Conservation (phyloP, 1,140 invertebrate genomes). For the Formica exsecta region DNA sequence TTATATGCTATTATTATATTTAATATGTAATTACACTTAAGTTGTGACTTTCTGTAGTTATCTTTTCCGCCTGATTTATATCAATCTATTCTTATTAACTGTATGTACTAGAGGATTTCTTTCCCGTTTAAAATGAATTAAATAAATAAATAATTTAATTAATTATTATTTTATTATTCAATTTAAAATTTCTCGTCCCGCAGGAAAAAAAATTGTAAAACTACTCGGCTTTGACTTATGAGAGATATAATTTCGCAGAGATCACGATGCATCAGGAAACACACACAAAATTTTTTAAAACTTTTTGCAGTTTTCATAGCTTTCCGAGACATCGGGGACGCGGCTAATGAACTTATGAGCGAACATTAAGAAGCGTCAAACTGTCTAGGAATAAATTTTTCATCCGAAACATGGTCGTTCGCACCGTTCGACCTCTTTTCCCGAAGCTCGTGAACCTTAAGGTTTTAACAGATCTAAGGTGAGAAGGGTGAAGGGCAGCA, state of each 20-base stretch:
- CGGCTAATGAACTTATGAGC: conserved; percentile 45
- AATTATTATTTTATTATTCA: not conserved
- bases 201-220: not conserved
- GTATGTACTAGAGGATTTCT: too few relatives aligned
- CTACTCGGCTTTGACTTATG: not conserved
- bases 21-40: too few relatives aligned
- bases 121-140: too few relatives aligned
- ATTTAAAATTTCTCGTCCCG: too few relatives aligned
- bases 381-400: conserved; percentile 61
- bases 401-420: conserved; percentile 40
- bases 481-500: conserved; percentile 8
- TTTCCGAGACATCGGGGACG: not conserved
- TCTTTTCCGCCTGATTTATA: too few relatives aligned
- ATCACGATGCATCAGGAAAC: not conserved
- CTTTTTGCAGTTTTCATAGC: not conserved
- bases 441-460: conserved; percentile 47
- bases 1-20: not conserved
- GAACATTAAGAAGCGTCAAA: conserved; percentile 20
- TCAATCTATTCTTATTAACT: too few relatives aligned
- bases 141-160: too few relatives aligned
- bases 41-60: too few relatives aligned
- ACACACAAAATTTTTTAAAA: not conserved
- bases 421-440: conserved; percentile 13
- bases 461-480: conserved; percentile 51
- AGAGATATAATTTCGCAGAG: not conserved